phyloP scores from a whole-genome alignment of 1,140 invertebrate species.

The Ooceraea biroi region DNA sequence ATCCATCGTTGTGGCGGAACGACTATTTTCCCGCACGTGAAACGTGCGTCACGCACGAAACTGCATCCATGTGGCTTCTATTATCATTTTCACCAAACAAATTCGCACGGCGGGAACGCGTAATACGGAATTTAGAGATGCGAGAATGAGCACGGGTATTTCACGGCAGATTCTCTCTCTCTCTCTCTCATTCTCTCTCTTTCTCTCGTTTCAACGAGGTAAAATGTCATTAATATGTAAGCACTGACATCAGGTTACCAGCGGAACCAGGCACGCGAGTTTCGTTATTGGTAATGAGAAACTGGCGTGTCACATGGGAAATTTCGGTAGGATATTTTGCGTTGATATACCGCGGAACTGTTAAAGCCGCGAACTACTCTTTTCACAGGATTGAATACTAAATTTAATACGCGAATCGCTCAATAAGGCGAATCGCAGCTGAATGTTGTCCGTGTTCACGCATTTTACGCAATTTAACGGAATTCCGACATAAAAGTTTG shows the following conservation, averaged over 20 bases:
- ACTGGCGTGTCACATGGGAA: conserved; percentile 60
- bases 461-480: neutral
- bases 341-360: conserved; percentile 43
- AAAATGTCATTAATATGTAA: conserved; percentile 64
- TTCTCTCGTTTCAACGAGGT: conserved; percentile 45
- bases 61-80: conserved; percentile 18
- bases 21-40: conserved; percentile 2
- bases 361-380: conserved; percentile 48
- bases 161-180: conserved; percentile 8
- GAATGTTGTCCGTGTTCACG: too few relatives aligned
- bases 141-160: conserved; percentile 49
- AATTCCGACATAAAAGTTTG: too few relatives aligned
- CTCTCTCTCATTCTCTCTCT: conserved; percentile 9
- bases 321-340: conserved; percentile 51
- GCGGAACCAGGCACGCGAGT: conserved; percentile 43
- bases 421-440: neutral
- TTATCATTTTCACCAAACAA: conserved; percentile 58
- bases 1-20: neutral
- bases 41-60: conserved; percentile 8
- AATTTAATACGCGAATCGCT: conserved; percentile 7
- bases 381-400: conserved; percentile 23
- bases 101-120: conserved; percentile 36
- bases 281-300: conserved; percentile 63
- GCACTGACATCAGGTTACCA: conserved; percentile 59
- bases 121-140: conserved; percentile 53